These are phyloP conservation scores for Laterallus jamaicensis DNA, from an alignment of 2,113 vertebrate genomes.

Conservation along the genomic window DNA sequence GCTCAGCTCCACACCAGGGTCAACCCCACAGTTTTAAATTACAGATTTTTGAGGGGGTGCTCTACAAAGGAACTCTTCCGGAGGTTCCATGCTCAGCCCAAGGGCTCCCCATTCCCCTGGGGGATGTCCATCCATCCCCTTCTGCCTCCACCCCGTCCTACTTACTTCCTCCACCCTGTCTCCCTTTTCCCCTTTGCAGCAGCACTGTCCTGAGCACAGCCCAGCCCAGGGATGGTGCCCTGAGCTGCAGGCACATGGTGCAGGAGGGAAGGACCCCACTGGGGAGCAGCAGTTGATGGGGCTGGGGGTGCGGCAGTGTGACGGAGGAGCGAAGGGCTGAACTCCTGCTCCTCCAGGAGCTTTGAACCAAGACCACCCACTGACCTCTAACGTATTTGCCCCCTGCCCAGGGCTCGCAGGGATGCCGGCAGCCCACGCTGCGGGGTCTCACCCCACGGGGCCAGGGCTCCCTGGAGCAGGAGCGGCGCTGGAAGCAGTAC, in stretches of 20 bases:
- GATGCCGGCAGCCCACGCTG: background rate
- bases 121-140: background rate
- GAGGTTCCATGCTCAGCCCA: background rate
- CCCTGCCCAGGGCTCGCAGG: constrained; percentile 68
- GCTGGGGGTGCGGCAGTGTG: fast-evolving
- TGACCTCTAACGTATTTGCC: fast-evolving
- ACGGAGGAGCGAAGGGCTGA: background rate
- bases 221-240: fast-evolving
- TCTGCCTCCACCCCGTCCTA: background rate
- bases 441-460: background rate
- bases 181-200: background rate
- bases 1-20: background rate
- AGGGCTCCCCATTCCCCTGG: fast-evolving
- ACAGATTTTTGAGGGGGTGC: background rate
- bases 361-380: fast-evolving
- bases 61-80: background rate
- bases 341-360: background rate
- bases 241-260: fast-evolving
- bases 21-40: background rate
- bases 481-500: constrained; percentile 93
- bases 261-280: background rate
- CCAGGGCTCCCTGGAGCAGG: constrained; percentile 79
- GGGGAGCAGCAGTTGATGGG: background rate
- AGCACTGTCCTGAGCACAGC: fast-evolving
- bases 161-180: background rate